Evolutionary conservation across 2,797 vertebrate genomes (phyloP), one percentile per base, ranked within the genome.

Genomic region (Orestias chungarensis): DNA sequence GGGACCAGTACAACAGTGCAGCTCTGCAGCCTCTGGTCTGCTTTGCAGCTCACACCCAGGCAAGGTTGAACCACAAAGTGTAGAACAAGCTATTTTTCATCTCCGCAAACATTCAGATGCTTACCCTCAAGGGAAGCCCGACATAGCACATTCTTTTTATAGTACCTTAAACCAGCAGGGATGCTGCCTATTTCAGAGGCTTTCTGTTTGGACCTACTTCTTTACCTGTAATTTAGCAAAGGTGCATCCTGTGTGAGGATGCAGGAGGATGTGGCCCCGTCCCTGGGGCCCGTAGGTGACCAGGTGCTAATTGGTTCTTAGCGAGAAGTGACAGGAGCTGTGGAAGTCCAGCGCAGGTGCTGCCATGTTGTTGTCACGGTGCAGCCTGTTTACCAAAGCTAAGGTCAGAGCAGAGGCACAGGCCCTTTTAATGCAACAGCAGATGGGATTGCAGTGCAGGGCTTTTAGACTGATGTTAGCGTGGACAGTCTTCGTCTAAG

Each of bases 231-330:
- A 90, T 92, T 86, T 81, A 78, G 64, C 74, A 76, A 83, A 64
- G 70, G 82, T 75, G 81, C 64, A 68, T 80, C 80, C 82, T 59
- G 42, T 68, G 77, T 72, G 88, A 76, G 76, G 70, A 71, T 73
- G 43, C 43, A 72, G 81, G 87, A 76, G 76, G 70, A 71, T 73
- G 27, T 73, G 74, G 81, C 70, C 68, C 75, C 35, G 67, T 87
- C 90, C 82, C 86, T 44, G 18, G 70, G 78, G 87, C 59, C 52
- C 17, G 23, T n/a, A 59, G 79, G 86, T 92, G 91, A 91, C 81
- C 82, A 83, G 79, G 76, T 89, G 89, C 88, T 94, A 93, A 94
- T 93, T 91, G 89, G 86, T 88, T 91, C 86, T 93, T 90, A 87
- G 75, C 83, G 54, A 66, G 54, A 82, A 74, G 78, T 86, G 85